Percentiles rank a stretch among this genome's conserved stretches.
These are phyloP conservation scores for Ciconia boyciana DNA, from an alignment of 2,113 vertebrate genomes.

Conservation along the genomic window DNA sequence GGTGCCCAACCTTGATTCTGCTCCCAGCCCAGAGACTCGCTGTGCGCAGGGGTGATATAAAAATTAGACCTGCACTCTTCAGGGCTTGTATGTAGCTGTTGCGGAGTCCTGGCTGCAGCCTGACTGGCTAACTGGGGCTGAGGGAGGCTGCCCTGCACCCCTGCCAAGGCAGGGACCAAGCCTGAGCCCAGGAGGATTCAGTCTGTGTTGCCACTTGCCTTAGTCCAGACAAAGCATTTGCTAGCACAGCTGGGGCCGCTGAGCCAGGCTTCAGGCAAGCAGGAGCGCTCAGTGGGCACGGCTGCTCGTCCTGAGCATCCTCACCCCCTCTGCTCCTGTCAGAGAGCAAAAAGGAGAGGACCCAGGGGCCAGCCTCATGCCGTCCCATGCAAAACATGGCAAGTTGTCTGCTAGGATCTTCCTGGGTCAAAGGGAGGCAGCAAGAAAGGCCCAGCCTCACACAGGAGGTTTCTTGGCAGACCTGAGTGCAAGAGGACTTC, in stretches of 20 bases:
- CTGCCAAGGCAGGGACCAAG: background rate
- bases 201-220: background rate
- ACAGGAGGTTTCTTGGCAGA: background rate
- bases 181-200: background rate
- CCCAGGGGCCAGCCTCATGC: background rate
- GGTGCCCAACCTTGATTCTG: background rate
- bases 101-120: background rate
- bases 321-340: background rate
- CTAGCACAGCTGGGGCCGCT: background rate
- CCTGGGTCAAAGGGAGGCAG: background rate
- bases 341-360: background rate
- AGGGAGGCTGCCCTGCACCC: background rate
- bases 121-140: background rate
- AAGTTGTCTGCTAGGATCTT: background rate
- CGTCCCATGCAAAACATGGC: accelerated
- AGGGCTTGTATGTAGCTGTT: background rate
- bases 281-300: accelerated
- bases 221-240: background rate
- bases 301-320: background rate
- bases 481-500: background rate
- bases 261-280: background rate
- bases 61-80: background rate
- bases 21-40: background rate
- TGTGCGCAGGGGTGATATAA: background rate
- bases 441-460: background rate